Evolutionary conservation across 2,888 invertebrate genomes (phyloP).

Genomic region (Ypsolopha sequella): DNA sequence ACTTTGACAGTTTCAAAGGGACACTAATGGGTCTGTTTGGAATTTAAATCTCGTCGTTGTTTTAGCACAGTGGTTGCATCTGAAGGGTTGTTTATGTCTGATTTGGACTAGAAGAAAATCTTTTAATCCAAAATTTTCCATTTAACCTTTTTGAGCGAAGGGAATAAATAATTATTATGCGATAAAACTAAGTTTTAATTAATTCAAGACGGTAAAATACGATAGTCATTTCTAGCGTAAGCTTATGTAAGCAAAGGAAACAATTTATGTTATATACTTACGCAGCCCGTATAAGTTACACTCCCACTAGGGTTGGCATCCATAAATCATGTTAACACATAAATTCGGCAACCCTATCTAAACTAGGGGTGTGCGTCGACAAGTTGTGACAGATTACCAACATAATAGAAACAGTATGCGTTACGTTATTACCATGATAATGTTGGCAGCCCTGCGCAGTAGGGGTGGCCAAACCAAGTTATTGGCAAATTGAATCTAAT

Average conservation of each 20-base stretch:
- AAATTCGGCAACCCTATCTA: slow-evolving; percentile 48
- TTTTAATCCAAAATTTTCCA: neutral
- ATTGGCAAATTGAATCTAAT: slow-evolving; percentile 62
- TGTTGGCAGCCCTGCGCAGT: slow-evolving; percentile 37
- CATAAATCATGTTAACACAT: slow-evolving; percentile 67
- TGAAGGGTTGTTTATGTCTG: slow-evolving; percentile 8
- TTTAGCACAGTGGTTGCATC: slow-evolving; percentile 22
- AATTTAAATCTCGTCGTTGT: slow-evolving; percentile 49
- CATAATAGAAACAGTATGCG: slow-evolving; percentile 14
- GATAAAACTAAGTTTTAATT: too few relatives aligned
- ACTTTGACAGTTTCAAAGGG: slow-evolving; percentile 47
- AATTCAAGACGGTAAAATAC: too few relatives aligned
- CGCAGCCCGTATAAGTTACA: slow-evolving; percentile 5
- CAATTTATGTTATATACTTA: neutral
- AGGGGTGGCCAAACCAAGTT: slow-evolving; percentile 44
- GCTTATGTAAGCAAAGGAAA: neutral
- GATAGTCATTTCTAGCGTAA: too few relatives aligned
- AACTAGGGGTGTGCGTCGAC: slow-evolving; percentile 32
- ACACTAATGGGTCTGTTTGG: slow-evolving; percentile 40
- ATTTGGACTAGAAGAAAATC: neutral
- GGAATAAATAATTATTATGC: too few relatives aligned
- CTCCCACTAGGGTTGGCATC: slow-evolving; percentile 31
- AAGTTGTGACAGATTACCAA: slow-evolving; percentile 44
- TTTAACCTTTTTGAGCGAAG: too few relatives aligned
- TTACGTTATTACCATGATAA: slow-evolving; percentile 52